These are phyloP conservation scores for Cnemophilus loriae DNA, from an alignment of 2,113 vertebrate genomes.

Conservation along the genomic window DNA sequence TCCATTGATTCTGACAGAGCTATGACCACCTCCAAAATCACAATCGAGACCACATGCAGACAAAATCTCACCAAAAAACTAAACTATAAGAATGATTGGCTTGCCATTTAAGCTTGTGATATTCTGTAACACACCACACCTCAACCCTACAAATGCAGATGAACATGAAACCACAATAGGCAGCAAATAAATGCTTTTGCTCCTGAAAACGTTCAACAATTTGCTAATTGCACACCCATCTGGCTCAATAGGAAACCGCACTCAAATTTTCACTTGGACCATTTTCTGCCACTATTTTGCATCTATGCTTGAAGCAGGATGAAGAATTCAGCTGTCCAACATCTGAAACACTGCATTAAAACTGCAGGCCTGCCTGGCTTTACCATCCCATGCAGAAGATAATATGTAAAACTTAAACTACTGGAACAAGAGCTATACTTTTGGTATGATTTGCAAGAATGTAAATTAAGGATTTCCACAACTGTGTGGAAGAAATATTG, in stretches of 20 bases:
- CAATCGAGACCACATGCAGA: not conserved
- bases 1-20: not conserved
- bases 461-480: not conserved
- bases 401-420: not conserved
- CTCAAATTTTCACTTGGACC: not conserved
- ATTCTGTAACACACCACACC: not conserved
- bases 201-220: not conserved
- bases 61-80: not conserved
- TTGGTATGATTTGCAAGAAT: not conserved
- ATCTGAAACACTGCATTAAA: not conserved
- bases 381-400: not conserved
- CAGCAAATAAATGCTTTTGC: not conserved
- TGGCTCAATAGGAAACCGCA: constrained; percentile 39
- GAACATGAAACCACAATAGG: not conserved
- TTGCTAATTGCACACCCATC: constrained; percentile 54
- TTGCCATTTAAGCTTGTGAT: not conserved
- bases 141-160: not conserved
- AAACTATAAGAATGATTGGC: accelerated
- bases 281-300: not conserved
- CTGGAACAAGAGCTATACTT: not conserved
- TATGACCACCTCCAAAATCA: not conserved
- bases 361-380: not conserved
- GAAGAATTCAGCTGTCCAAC: not conserved
- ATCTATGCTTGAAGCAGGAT: not conserved
- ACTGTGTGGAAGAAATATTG: not conserved